Conservation (phyloP, 2,888 invertebrate species). For the Adelphocoris suturalis region DNA sequence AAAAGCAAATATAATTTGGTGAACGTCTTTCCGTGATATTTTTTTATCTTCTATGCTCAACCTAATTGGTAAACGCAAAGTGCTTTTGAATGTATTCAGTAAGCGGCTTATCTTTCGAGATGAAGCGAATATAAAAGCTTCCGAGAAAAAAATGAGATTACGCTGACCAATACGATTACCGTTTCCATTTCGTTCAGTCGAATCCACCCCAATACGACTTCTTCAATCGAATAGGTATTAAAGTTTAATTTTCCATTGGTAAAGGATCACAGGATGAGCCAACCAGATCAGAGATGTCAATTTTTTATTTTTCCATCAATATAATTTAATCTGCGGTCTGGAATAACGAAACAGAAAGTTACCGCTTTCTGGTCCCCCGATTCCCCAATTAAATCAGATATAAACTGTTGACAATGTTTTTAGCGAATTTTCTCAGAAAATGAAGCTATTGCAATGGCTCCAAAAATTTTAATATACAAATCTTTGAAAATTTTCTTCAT, state of each 20-base stretch:
- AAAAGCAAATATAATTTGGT: too few species aligned
- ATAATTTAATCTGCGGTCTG: background rate
- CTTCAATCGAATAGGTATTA: conserved; percentile 6
- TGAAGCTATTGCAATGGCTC: too few species aligned
- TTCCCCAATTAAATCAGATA: background rate
- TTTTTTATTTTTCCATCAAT: background rate
- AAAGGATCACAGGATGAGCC: conserved; percentile 20
- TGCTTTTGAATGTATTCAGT: background rate
- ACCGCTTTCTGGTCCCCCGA: too few species aligned
- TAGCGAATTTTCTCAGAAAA: too few species aligned
- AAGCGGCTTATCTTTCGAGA: background rate
- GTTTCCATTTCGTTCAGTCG: conserved; percentile 4
- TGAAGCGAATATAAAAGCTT: background rate
- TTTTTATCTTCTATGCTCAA: too few species aligned
- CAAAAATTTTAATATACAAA: too few species aligned
- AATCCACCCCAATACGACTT: background rate
- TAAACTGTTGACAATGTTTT: background rate
- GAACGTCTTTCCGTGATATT: too few species aligned
- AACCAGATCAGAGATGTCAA: background rate
- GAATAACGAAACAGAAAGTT: background rate
- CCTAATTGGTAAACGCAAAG: background rate
- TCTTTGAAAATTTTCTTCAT: too few species aligned
- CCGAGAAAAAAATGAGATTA: conserved; percentile 11
- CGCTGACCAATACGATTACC: conserved; percentile 27
- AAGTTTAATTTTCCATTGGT: conserved; percentile 28